Evolutionary conservation across 2,113 vertebrate genomes (phyloP).

Genomic region (Acanthochromis polyacanthus): DNA sequence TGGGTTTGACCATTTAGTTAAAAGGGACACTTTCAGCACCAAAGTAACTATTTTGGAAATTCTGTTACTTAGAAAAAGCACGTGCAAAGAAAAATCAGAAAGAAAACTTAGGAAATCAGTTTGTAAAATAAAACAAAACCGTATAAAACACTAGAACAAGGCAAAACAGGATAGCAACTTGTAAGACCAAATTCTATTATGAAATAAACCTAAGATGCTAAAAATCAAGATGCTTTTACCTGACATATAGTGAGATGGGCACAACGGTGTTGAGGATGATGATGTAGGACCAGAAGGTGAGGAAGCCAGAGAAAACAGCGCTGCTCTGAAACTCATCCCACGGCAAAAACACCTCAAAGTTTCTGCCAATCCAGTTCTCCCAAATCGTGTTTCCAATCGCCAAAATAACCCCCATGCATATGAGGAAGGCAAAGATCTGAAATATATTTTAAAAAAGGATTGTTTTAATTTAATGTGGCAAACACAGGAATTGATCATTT

Average conservation of each 20-base stretch:
- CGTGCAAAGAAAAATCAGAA: too few relatives aligned
- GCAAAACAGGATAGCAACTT: too few relatives aligned
- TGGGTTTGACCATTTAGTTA: not conserved
- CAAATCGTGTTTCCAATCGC: conserved; percentile 93
- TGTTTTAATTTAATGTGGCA: not conserved
- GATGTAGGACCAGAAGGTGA: conserved; percentile 97
- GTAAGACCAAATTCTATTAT: too few relatives aligned
- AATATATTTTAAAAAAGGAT: not conserved
- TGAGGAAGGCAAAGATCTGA: conserved; percentile 94
- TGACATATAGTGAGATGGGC: conserved; percentile 95
- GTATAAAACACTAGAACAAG: too few relatives aligned
- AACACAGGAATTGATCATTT: not conserved
- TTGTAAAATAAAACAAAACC: too few relatives aligned
- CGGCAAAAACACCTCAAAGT: conserved; percentile 92
- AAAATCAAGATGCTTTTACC: conserved; percentile 75
- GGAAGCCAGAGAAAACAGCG: conserved; percentile 90
- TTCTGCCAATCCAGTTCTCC: conserved; percentile 88
- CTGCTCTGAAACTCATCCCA: conserved; percentile 86
- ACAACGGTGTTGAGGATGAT: conserved; percentile 97
- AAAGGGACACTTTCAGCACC: not conserved
- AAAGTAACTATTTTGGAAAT: too few relatives aligned
- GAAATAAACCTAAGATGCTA: too few relatives aligned
- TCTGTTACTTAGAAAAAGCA: too few relatives aligned
- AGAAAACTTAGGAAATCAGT: too few relatives aligned
- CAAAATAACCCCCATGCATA: conserved; percentile 93